Conservation (phyloP, 2,797 vertebrate genomes). For the Philypnodon macrostomus region DNA sequence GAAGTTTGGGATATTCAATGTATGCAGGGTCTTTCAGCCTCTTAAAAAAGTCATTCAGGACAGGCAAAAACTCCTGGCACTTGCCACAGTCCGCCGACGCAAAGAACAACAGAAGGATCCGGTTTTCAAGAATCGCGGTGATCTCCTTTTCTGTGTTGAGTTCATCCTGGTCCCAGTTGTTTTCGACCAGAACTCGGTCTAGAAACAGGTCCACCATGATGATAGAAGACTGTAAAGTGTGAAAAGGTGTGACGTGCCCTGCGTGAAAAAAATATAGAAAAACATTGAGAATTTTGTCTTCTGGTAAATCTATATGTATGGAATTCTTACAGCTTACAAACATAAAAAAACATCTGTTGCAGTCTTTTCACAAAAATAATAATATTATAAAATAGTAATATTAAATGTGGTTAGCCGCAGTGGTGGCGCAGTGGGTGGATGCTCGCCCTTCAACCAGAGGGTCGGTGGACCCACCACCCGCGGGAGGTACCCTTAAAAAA, state of each 20-base stretch:
- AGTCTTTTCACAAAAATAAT: neutral
- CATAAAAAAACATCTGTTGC: slow-evolving; percentile 4
- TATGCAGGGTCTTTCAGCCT: slow-evolving; percentile 81
- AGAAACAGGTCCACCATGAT: slow-evolving; percentile 82
- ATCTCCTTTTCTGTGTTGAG: slow-evolving; percentile 81
- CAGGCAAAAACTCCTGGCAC: slow-evolving; percentile 74
- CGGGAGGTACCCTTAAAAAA: too few relatives aligned
- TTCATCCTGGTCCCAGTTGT: slow-evolving; percentile 80
- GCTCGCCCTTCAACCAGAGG: too few relatives aligned
- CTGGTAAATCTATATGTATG: too few relatives aligned
- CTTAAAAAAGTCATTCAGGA: slow-evolving; percentile 80
- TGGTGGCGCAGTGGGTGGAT: too few relatives aligned
- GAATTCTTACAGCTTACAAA: too few relatives aligned
- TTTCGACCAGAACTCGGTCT: slow-evolving; percentile 72
- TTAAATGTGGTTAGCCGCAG: too few relatives aligned
- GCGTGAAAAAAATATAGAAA: slow-evolving; percentile 20
- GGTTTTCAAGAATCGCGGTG: slow-evolving; percentile 75
- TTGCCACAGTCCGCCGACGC: slow-evolving; percentile 56
- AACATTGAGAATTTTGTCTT: neutral
- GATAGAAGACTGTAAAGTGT: neutral
- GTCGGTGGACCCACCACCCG: too few relatives aligned
- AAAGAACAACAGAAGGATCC: slow-evolving; percentile 82
- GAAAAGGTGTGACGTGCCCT: neutral
- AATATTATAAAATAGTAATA: too few relatives aligned
- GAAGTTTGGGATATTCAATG: slow-evolving; percentile 78